Percentiles rank a stretch among this genome's conserved stretches.
phyloP scores from a whole-genome alignment of 1,140 invertebrate genomes.

The Microplitis demolitor region DNA sequence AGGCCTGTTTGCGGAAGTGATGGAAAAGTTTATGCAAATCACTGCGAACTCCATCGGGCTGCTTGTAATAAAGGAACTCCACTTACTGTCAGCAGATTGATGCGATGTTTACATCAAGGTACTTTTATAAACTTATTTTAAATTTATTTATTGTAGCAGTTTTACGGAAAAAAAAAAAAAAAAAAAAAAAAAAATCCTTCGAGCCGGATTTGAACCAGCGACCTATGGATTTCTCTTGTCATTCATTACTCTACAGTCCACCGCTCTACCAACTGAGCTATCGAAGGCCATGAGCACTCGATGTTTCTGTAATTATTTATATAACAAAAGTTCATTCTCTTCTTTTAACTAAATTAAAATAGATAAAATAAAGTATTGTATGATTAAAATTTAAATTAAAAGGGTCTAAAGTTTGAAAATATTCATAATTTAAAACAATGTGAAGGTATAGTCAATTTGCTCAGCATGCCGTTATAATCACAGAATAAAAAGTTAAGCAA shows the following conservation, averaged over 20 bases:
- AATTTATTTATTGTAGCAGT: neutral
- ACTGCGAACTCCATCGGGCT: slow-evolving; percentile 76
- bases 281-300: slow-evolving; percentile 64
- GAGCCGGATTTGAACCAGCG: slow-evolving; percentile 74
- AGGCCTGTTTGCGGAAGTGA: slow-evolving; percentile 76
- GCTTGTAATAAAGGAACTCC: slow-evolving; percentile 68
- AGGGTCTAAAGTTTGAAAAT: no score
- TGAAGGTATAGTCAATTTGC: no score
- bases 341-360: no score
- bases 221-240: slow-evolving; percentile 64
- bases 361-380: no score
- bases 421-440: no score
- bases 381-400: no score
- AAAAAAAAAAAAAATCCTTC: slow-evolving; percentile 59
- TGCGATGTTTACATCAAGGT: slow-evolving; percentile 61
- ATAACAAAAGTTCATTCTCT: no score
- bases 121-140: slow-evolving; percentile 22
- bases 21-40: slow-evolving; percentile 74
- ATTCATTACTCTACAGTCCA: slow-evolving; percentile 72
- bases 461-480: no score
- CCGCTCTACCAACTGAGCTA: slow-evolving; percentile 89
- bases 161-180: neutral
- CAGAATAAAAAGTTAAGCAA: no score
- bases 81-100: slow-evolving; percentile 65
- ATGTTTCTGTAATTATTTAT: no score